A percentile compares a stretch with the other conserved stretches of the same genome.
These are phyloP conservation scores for Oreochromis niloticus DNA, from an alignment of 2,113 vertebrate genomes.

Conservation along the genomic window DNA sequence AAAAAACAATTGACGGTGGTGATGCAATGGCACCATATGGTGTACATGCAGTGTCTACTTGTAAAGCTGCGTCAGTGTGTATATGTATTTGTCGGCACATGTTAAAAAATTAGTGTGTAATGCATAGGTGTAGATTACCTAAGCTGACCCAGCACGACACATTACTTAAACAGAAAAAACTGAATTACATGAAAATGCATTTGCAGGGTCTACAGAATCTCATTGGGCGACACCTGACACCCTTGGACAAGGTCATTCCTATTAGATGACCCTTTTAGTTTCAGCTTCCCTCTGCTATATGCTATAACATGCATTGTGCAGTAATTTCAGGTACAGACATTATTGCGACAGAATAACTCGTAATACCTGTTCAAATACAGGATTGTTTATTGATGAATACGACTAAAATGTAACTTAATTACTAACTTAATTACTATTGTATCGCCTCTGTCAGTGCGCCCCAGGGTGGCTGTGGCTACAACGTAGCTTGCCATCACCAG, in stretches of 20 bases:
- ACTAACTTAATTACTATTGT: too few relatives aligned
- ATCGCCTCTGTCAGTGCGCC: too few relatives aligned
- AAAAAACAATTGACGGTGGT: constrained; percentile 16
- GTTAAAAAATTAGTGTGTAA: background rate
- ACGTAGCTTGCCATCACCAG: too few relatives aligned
- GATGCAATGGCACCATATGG: constrained; percentile 30
- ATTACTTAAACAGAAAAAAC: background rate
- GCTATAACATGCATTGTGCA: background rate
- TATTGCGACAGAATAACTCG: background rate
- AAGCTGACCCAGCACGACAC: background rate
- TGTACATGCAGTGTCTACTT: background rate
- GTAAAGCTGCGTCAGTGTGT: background rate
- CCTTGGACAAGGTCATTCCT: constrained; percentile 12
- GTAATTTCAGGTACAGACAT: background rate
- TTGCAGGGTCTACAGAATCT: background rate
- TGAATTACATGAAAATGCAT: background rate
- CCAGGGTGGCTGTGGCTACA: too few relatives aligned
- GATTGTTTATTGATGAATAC: background rate
- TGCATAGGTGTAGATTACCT: background rate
- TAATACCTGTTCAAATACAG: background rate
- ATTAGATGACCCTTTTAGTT: background rate
- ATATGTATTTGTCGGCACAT: background rate
- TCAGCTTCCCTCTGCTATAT: background rate
- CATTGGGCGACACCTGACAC: background rate
- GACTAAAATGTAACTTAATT: background rate